Base-by-base conservation (phyloP, 2,113 vertebrate species). In the Rhineura floridana region DNA sequence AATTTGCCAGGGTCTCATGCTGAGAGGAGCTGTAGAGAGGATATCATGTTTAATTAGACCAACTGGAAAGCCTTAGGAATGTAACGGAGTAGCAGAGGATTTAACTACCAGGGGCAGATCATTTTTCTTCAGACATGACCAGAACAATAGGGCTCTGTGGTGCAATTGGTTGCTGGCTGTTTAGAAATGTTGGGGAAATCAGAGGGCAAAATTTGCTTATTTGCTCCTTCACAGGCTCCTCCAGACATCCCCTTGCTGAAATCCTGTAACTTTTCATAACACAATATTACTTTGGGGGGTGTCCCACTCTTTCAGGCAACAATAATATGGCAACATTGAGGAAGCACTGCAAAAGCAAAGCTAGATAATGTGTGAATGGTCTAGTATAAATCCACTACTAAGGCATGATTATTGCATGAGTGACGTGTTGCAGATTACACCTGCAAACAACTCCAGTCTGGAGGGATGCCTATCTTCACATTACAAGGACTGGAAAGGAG, bases 1-100 rank as follows among this genome's bases (percentile, higher is more conserved):
- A 83, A 83, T 83, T 83, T 83, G 81, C 63, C 62, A 9, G 65
- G 46, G 33, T 46, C 30, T 84, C 82, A 9, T 80, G 83, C 83
- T 36, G 62, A 59, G 82, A 59, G 82, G 8, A 50, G 48, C 67
- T 85, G 5, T 4, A 42, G 55, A 84, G 85, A 33, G 62, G 84
- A 10, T 62, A 15, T 48, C 33, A 2, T 6, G 33, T 48, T 78
- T 77, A 83, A 70, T 83, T 48, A 70, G 39, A 19, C 62, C 2
- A 15, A 25, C 30, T 42, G 62, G 62, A 39, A 78, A 86, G 59
- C 75, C 6, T 6, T 11, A 7, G 2, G 21, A 42, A 67, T 3
- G 33, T 69, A 52, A 59, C 15, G 1, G 28, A 84, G 36, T 3
- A 33, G 11, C 39, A 23, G 39, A 28, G 36, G 7, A 0, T 11